Base-by-base conservation (phyloP, 1,140 invertebrate species). In the Eubasilissa regina region DNA sequence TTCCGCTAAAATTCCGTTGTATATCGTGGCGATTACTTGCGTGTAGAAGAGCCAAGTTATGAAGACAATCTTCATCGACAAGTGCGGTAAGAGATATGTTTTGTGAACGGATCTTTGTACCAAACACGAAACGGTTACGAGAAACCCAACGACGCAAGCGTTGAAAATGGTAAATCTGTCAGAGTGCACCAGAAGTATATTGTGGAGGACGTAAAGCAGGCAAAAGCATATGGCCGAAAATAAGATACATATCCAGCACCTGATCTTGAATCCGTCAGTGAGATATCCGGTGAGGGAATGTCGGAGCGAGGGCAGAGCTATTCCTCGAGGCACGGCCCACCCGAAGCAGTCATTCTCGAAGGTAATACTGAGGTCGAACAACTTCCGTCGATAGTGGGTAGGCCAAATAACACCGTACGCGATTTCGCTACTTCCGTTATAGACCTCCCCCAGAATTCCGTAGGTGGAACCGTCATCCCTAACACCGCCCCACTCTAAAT, bases 371-470 rank as follows among this genome's bases (percentile, higher is more conserved):
- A 75, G 13, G 21, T 79, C 78, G 35, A 66, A 74, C 9, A 45
- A 13, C 0, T 13, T 10, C 12, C 64, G 62, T 15, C 78, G 53
- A 15, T n/a, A 11, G 15, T 0, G 15, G 9, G 70, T 79, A 12
- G 72, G 78, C 78, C 78, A 79, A 58, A 79, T 79, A 4, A 64
- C 47, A 4, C 78, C 78, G 21, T 60, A 66, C 7, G 78, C 78
- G 47, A 79, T 79, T 44, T 74, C 78, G 44, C 78, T 79, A 10
- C 15, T 64, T 13, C 70, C 56, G 3, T 44, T 13, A 12, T 64
- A 35, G 4, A 79, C 78, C 3, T 79, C 78, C 13, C 78, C 78
- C 1, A 79, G 12, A 43, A 79, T 74, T 66, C 78, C 78, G 12
- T 51, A 51, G 15, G 70, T n/a, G 3, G 58, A 43, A 0, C 55